phyloP scores from a whole-genome alignment of 1,140 invertebrate genomes.

The Asbolus verrucosus region DNA sequence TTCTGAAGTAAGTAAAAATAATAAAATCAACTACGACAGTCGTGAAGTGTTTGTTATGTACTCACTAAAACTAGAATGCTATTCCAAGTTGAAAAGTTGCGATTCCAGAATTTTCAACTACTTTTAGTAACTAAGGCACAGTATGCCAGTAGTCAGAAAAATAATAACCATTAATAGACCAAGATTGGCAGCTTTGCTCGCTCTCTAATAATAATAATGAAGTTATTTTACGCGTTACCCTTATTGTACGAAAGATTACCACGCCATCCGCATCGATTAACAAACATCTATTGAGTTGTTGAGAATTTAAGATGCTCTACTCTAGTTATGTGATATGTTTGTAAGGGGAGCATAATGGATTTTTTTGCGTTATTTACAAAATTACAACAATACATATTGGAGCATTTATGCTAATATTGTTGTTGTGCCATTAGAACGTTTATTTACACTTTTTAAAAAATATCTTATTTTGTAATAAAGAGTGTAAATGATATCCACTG shows the following conservation, averaged over 20 bases:
- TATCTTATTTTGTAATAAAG: too few species aligned
- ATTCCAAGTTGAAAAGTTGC: not conserved
- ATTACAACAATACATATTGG: too few species aligned
- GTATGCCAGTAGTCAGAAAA: not conserved
- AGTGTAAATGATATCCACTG: too few species aligned
- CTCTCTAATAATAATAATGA: not conserved
- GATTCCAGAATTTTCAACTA: not conserved
- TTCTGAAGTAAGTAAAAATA: slow-evolving; percentile 5
- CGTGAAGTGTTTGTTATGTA: not conserved
- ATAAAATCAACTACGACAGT: slow-evolving; percentile 12
- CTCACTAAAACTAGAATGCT: not conserved
- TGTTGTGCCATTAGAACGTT: too few species aligned
- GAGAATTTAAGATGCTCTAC: too few species aligned
- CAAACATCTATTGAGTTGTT: too few species aligned
- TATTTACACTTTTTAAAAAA: too few species aligned
- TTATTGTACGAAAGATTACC: not conserved
- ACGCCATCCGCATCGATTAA: slow-evolving; percentile 1
- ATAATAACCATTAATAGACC: not conserved
- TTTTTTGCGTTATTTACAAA: too few species aligned
- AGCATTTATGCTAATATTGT: too few species aligned
- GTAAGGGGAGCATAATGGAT: too few species aligned
- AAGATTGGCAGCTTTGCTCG: not conserved
- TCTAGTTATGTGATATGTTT: too few species aligned
- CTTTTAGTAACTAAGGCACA: not conserved
- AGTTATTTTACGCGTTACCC: not conserved